phyloP scores from a whole-genome alignment of 2,888 invertebrate species.

The Strigamia transsilvanica region DNA sequence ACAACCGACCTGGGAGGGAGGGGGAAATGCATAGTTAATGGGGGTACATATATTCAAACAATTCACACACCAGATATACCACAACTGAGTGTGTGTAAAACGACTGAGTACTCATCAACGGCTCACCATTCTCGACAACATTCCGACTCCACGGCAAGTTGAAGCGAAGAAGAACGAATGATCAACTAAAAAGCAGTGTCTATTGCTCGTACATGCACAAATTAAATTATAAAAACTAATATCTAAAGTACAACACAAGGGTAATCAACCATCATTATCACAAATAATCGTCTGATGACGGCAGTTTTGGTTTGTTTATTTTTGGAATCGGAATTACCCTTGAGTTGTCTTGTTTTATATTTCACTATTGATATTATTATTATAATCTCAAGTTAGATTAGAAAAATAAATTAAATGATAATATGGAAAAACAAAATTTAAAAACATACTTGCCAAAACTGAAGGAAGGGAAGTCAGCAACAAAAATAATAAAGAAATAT shows the following conservation, averaged over 20 bases:
- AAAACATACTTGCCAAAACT: conserved; percentile 29
- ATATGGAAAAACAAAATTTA: background rate
- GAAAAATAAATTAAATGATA: background rate
- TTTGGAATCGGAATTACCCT: background rate
- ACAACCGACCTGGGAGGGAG: conserved; percentile 53
- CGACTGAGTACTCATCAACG: background rate
- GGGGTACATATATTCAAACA: conserved; percentile 40
- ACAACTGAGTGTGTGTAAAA: conserved; percentile 9
- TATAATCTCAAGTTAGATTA: background rate
- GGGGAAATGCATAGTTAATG: conserved; percentile 53
- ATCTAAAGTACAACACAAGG: background rate
- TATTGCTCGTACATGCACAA: conserved; percentile 33
- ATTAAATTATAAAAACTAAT: conserved; percentile 12
- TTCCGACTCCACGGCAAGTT: background rate
- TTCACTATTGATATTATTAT: background rate
- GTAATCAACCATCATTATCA: background rate
- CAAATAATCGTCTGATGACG: no score
- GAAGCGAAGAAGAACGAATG: conserved; percentile 23
- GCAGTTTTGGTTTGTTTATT: no score
- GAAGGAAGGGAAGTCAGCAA: background rate
- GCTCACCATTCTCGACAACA: conserved; percentile 32
- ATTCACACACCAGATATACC: background rate
- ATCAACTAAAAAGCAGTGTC: conserved; percentile 35
- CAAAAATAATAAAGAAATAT: conserved; percentile 13
- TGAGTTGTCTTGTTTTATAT: background rate